These are phyloP conservation scores for Podarcis lilfordi DNA, from an alignment of 2,797 vertebrate species.

Conservation along the genomic window DNA sequence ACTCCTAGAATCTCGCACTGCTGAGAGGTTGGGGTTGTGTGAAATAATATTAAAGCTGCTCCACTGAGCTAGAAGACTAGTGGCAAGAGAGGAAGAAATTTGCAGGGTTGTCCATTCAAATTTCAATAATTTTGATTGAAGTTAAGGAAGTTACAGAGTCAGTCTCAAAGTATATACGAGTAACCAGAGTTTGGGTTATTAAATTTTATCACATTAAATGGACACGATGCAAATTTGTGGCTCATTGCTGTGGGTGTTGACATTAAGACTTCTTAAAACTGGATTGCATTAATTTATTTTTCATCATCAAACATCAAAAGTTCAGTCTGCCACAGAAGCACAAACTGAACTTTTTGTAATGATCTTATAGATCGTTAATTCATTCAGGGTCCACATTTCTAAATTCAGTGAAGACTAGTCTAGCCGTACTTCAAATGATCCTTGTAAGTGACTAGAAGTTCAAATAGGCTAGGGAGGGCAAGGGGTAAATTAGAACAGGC, in stretches of 20 bases:
- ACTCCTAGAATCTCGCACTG: too few species aligned
- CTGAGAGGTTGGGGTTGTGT: too few species aligned
- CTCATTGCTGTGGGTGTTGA: not conserved
- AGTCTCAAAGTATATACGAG: not conserved
- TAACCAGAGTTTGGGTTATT: not conserved
- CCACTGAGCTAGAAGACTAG: not conserved
- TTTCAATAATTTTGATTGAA: not conserved
- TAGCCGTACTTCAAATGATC: not conserved
- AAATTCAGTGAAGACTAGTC: not conserved
- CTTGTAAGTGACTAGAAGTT: constrained; percentile 12
- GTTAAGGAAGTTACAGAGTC: not conserved
- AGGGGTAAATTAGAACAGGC: not conserved
- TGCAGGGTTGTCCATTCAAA: not conserved
- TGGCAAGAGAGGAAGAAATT: not conserved
- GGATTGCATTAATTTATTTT: not conserved
- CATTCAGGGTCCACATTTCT: not conserved
- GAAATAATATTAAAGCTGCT: not conserved
- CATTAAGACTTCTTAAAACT: not conserved
- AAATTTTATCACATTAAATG: not conserved
- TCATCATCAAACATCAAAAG: constrained; percentile 2
- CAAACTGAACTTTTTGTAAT: not conserved
- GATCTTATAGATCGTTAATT: not conserved
- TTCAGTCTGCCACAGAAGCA: not conserved
- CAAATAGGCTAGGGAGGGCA: not conserved
- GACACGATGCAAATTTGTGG: not conserved